Base-by-base conservation (phyloP, 2,888 invertebrate genomes). In the Microchrysa polita region DNA sequence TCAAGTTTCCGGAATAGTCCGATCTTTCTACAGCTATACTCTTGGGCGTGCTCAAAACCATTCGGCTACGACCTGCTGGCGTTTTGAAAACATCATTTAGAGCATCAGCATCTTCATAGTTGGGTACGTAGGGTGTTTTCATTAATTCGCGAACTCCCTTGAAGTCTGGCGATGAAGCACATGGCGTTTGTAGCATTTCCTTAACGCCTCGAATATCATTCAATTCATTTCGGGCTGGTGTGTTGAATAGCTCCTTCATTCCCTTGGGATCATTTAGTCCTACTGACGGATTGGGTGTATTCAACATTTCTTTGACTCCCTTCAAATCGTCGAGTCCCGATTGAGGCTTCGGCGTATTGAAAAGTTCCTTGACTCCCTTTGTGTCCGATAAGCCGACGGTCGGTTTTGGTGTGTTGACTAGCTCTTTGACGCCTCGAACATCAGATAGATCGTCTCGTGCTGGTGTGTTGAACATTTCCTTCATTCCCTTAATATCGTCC, bases 21-120 rank as follows among this genome's bases (percentile, higher is more conserved):
- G 75, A 61, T 20, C 79, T 76, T 52, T 82, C 79, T 18, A 83
- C 76, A 7, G 81, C 76, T 0, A 81, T 79, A 76, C 83, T 83
- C 2, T 82, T 80, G 0, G 83, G 83, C 0, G 81, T 79, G 40
- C 77, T 80, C 5, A 82, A 79, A 55, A 83, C 79, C 83, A 83
- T 83, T 0, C 81, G 74, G 69, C 81, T 78, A 74, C 80, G 81
- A 12, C 82, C 82, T 22, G 81, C 79, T 12, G 83, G 83, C 12
- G 83, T 83, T 59, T 81, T 83, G 14, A 83, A 79, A 59, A 79
- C 80, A 61, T 78, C 67, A 12, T 81, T 82, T 42, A 59, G 18
- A 16, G 5, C 59, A 44, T 60, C 55, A 5, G 5, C 14, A 52
- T 18, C 27, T 4, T 52, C 55, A n/a, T 65, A 61, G 10, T 22